A percentile compares a stretch with the other conserved stretches of the same genome.
These are phyloP conservation scores for Parnassius orleans DNA, from an alignment of 2,888 invertebrate species.

Conservation along the genomic window DNA sequence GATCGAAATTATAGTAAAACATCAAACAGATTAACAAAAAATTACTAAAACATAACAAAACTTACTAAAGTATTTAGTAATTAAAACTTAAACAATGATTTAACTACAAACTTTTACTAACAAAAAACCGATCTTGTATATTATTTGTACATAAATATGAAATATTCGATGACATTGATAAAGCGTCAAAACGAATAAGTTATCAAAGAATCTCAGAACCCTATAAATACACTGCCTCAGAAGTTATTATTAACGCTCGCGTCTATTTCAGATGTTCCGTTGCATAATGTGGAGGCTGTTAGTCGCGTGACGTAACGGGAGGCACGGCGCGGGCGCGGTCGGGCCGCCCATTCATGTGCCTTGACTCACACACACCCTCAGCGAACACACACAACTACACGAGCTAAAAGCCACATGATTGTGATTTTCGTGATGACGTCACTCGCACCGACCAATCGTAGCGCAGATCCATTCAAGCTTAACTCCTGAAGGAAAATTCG, in stretches of 20 bases:
- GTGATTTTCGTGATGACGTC: conserved; percentile 86
- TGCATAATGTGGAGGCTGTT: conserved; percentile 63
- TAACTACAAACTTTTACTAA: background rate
- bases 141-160: too few species aligned
- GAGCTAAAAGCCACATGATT: conserved; percentile 80
- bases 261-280: conserved; percentile 56
- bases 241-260: conserved; percentile 56
- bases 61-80: background rate
- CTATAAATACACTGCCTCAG: conserved; percentile 28
- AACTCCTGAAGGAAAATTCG: conserved; percentile 81
- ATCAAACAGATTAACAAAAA: background rate
- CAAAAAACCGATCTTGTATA: background rate
- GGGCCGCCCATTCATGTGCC: conserved; percentile 26
- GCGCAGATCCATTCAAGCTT: conserved; percentile 85
- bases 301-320: conserved; percentile 67
- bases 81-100: background rate
- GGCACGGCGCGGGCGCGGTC: conserved; percentile 61
- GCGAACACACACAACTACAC: conserved; percentile 53
- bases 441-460: conserved; percentile 82
- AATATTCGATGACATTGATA: background rate
- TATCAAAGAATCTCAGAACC: conserved; percentile 1
- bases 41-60: background rate
- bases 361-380: conserved; percentile 61
- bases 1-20: too few species aligned
- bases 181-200: background rate